These are phyloP conservation scores for Margarornis squamiger DNA, from an alignment of 2,797 vertebrate genomes.

Conservation along the genomic window DNA sequence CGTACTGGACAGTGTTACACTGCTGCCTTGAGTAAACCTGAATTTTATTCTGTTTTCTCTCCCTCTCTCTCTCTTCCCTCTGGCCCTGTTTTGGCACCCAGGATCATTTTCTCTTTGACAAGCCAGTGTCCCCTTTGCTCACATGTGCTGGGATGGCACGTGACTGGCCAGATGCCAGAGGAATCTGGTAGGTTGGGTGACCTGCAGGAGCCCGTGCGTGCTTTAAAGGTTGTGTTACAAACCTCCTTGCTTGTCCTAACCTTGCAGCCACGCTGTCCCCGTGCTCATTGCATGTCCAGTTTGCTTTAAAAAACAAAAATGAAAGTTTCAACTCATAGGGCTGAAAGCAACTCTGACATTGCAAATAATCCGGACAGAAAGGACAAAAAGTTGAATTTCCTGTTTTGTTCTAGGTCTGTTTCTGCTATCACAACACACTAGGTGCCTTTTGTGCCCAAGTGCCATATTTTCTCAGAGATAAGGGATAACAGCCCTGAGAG, in stretches of 20 bases:
- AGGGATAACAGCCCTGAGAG: not conserved
- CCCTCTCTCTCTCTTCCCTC: not conserved
- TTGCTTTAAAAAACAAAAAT: not conserved
- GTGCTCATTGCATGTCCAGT: constrained; percentile 27
- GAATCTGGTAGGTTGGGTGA: constrained; percentile 86
- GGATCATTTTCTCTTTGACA: constrained; percentile 97
- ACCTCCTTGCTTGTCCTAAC: constrained; percentile 49
- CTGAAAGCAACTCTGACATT: not conserved
- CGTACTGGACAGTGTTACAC: not conserved
- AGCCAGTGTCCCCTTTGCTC: constrained; percentile 92
- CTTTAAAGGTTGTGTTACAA: not conserved
- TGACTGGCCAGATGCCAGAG: constrained; percentile 93
- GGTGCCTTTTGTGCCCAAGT: not conserved
- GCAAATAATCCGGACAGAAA: not conserved
- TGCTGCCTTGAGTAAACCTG: not conserved
- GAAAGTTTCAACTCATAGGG: not conserved
- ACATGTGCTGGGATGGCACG: constrained; percentile 91
- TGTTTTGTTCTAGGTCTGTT: not conserved
- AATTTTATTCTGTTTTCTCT: not conserved
- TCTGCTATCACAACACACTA: not conserved
- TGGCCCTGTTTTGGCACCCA: constrained; percentile 56
- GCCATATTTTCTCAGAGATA: rapidly evolving
- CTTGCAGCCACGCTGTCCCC: not conserved
- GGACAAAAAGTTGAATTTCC: not conserved
- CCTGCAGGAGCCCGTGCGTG: not conserved